phyloP scores from a whole-genome alignment of 2,113 vertebrate species.

The Brachypodius melanocephalos region DNA sequence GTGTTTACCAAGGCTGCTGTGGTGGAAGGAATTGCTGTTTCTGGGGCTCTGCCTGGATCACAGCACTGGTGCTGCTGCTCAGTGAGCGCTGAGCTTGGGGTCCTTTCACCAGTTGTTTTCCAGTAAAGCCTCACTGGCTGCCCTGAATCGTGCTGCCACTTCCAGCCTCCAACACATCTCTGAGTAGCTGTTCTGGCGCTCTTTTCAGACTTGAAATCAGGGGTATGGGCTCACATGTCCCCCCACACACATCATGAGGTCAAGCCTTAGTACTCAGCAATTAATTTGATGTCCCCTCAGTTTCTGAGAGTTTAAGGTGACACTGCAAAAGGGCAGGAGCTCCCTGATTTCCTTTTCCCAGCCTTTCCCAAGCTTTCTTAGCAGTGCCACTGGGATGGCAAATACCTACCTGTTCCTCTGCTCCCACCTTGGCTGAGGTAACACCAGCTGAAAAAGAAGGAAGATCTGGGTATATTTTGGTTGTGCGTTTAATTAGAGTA shows the following conservation, averaged over 20 bases:
- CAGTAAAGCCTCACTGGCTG: background rate
- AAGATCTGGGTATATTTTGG: background rate
- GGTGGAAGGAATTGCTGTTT: background rate
- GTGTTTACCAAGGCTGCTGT: background rate
- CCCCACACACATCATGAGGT: background rate
- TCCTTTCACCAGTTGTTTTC: background rate
- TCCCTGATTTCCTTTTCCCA: background rate
- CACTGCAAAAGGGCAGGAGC: background rate
- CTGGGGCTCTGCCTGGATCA: background rate
- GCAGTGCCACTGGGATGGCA: background rate
- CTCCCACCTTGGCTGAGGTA: background rate
- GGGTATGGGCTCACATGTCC: background rate
- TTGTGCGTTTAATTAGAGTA: background rate
- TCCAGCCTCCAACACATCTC: background rate
- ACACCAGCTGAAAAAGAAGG: background rate
- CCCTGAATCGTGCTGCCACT: background rate
- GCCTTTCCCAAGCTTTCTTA: background rate
- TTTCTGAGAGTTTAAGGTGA: background rate
- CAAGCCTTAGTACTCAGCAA: background rate
- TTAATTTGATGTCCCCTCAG: background rate
- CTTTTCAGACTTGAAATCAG: background rate
- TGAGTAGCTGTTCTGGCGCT: background rate
- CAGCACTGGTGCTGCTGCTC: background rate
- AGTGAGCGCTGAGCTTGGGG: fast-evolving
- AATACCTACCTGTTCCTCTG: background rate